A percentile compares a stretch with the other conserved stretches of the same genome.
Evolutionary conservation across 53 echinoderm and acorn worm species (phyloP).

Genomic region (Astropecten irregularis): DNA sequence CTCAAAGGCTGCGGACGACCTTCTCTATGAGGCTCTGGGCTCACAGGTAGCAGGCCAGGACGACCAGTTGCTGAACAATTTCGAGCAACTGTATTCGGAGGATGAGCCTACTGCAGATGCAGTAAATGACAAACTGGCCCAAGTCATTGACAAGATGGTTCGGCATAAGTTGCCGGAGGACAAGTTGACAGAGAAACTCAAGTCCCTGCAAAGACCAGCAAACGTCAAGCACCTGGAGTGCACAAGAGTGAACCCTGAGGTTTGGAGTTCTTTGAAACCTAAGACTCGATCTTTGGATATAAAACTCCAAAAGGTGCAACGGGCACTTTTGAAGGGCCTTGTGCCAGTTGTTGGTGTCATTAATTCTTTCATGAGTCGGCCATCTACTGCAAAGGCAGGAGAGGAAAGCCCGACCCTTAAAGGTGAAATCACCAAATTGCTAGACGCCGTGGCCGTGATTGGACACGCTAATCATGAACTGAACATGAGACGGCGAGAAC

Average conservation of each 20-base stretch:
- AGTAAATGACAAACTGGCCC: slow-evolving; percentile 1
- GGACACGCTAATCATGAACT: not conserved
- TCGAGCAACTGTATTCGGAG: slow-evolving; percentile 3
- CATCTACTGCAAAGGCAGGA: not conserved
- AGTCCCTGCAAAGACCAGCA: not conserved
- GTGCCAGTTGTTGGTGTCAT: slow-evolving; percentile 1
- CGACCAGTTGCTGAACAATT: not conserved
- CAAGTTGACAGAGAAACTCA: slow-evolving; percentile 4
- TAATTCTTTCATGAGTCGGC: not conserved
- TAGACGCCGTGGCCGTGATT: not conserved
- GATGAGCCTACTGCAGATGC: not conserved
- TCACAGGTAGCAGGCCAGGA: not conserved
- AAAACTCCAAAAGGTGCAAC: slow-evolving; percentile 1
- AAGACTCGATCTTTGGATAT: not conserved
- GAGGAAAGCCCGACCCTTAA: not conserved
- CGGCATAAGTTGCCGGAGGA: slow-evolving; percentile 1
- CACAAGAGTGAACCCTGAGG: not conserved
- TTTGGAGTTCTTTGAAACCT: not conserved
- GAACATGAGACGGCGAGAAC: not conserved
- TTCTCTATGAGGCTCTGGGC: not conserved
- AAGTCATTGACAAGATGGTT: slow-evolving; percentile 8
- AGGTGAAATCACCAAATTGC: slow-evolving; percentile 30
- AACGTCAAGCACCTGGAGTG: not conserved
- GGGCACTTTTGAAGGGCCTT: not conserved
- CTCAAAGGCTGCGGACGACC: not conserved